phyloP scores from a whole-genome alignment of 2,888 invertebrate genomes.

The Ditylenchus weischeri region DNA sequence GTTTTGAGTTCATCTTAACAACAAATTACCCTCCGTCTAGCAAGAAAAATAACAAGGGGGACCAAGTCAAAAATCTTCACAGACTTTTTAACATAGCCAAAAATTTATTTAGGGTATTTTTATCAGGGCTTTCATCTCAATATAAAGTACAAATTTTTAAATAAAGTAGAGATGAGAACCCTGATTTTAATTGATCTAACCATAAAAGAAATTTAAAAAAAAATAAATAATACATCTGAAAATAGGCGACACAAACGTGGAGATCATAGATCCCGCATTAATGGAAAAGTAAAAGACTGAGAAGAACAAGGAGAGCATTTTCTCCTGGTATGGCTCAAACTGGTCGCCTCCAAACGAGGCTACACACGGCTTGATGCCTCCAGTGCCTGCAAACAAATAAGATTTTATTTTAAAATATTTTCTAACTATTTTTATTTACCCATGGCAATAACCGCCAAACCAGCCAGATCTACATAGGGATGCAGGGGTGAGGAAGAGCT shows the following conservation, averaged over 20 bases:
- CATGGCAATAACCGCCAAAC: slow-evolving; percentile 61
- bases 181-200: too few relatives aligned
- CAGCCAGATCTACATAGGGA: slow-evolving; percentile 55
- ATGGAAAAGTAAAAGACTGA: slow-evolving; percentile 91
- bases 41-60: too few relatives aligned
- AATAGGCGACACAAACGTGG: slow-evolving; percentile 82
- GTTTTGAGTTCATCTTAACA: neutral
- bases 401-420: too few relatives aligned
- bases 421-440: slow-evolving; percentile 29
- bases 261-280: slow-evolving; percentile 81
- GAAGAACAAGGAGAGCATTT: slow-evolving; percentile 80
- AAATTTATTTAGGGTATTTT: too few relatives aligned
- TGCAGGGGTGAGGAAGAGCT: slow-evolving; percentile 40
- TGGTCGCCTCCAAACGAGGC: slow-evolving; percentile 64
- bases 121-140: too few relatives aligned
- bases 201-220: neutral
- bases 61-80: too few relatives aligned
- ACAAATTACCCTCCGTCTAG: too few relatives aligned
- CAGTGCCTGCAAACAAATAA: slow-evolving; percentile 50
- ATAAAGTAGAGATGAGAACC: too few relatives aligned
- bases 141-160: too few relatives aligned
- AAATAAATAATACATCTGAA: slow-evolving; percentile 66
- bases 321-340: slow-evolving; percentile 62
- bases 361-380: slow-evolving; percentile 64
- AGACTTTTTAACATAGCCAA: too few relatives aligned